Percentiles rank a stretch among this genome's conserved stretches.
Evolutionary conservation across 2,797 vertebrate genomes (phyloP).

Genomic region (Crocodylus rhombifer): DNA sequence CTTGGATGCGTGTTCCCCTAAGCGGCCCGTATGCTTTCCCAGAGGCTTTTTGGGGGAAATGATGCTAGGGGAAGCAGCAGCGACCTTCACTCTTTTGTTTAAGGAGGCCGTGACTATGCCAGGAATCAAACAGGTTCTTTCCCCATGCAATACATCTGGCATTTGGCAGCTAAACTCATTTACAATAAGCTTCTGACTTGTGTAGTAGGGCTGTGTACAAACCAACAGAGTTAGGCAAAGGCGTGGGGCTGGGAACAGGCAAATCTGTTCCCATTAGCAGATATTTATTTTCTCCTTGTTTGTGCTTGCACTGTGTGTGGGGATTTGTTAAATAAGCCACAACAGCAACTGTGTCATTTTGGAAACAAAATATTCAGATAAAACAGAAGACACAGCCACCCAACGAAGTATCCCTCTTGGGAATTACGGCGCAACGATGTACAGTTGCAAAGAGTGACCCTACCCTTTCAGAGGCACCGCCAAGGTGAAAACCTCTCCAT

Average conservation of each 20-base stretch:
- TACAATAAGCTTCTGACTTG: not conserved
- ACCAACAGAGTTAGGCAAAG: conserved; percentile 14
- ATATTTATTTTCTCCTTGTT: conserved; percentile 70
- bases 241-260: conserved; percentile 57
- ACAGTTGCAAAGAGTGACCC: not conserved
- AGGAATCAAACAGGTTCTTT: not conserved
- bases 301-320: conserved; percentile 51
- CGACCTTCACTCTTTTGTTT: not conserved
- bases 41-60: not conserved
- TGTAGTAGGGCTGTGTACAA: not conserved
- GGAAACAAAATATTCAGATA: conserved; percentile 5
- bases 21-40: not conserved
- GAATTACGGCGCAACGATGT: rapidly evolving
- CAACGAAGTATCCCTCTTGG: not conserved
- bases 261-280: conserved; percentile 65
- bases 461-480: rapidly evolving
- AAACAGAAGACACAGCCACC: conserved; percentile 4
- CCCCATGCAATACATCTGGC: rapidly evolving
- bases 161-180: not conserved
- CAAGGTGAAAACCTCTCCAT: no score
- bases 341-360: conserved; percentile 70
- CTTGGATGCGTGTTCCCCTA: rapidly evolving
- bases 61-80: not conserved
- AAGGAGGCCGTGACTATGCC: rapidly evolving
- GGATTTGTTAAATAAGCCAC: conserved; percentile 56